Percentiles rank a stretch among this genome's conserved stretches.
phyloP scores from a whole-genome alignment of 1,140 invertebrate genomes.

The Ostrea denselamellosa region DNA sequence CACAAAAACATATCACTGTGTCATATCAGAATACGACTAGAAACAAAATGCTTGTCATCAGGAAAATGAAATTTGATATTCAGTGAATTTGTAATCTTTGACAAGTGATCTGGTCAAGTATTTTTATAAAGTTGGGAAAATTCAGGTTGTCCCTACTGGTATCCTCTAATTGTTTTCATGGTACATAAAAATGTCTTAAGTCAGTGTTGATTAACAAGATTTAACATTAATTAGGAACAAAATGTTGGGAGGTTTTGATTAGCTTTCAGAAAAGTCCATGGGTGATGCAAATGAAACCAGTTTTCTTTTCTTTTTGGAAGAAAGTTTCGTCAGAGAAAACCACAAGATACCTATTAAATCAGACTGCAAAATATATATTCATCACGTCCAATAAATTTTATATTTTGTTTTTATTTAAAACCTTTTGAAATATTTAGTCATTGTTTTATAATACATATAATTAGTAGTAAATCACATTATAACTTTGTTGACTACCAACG shows the following conservation, averaged over 20 bases:
- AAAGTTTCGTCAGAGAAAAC: not conserved
- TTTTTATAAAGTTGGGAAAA: not conserved
- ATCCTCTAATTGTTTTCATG: not conserved
- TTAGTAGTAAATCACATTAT: no score
- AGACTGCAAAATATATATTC: not conserved
- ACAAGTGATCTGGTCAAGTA: not conserved
- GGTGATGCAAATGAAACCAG: not conserved
- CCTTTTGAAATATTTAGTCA: no score
- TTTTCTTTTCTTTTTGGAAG: not conserved
- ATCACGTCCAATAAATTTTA: not conserved
- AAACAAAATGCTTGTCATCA: not conserved
- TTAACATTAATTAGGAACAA: not conserved
- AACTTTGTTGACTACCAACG: no score
- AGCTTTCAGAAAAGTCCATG: not conserved
- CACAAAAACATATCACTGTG: not conserved
- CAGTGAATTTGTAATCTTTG: not conserved
- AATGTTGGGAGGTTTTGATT: not conserved
- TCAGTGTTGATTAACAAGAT: not conserved
- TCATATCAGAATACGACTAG: not conserved
- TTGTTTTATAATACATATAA: no score
- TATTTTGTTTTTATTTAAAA: no score
- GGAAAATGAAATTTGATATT: not conserved
- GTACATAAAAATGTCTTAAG: not conserved
- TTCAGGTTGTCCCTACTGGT: not conserved
- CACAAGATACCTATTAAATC: not conserved